Evolutionary conservation across 2,797 vertebrate genomes (phyloP).

Genomic region (Strix occidentalis): DNA sequence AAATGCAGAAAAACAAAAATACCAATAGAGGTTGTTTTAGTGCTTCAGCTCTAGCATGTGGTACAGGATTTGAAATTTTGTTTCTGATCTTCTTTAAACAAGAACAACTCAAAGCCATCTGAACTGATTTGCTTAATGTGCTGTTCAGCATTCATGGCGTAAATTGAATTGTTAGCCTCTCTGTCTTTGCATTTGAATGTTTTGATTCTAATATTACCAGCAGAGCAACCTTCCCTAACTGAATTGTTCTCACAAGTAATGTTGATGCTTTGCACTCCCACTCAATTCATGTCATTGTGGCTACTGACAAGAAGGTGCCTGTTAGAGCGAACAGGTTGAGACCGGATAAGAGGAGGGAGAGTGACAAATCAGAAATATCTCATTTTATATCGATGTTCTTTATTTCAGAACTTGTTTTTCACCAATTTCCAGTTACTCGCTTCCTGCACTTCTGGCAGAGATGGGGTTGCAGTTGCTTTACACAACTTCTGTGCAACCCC

Average conservation of each 20-base stretch:
- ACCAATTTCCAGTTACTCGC: neutral
- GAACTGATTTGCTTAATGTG: conserved; percentile 58
- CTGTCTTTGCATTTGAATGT: conserved; percentile 55
- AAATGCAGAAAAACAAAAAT: neutral
- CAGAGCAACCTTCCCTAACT: conserved; percentile 46
- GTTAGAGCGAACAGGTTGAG: conserved; percentile 17
- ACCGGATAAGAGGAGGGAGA: neutral
- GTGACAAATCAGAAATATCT: neutral
- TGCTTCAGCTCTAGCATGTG: neutral
- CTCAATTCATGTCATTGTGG: conserved; percentile 49
- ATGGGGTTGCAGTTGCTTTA: neutral
- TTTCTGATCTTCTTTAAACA: conserved; percentile 53
- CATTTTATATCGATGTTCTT: neutral
- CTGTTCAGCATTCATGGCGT: conserved; percentile 47
- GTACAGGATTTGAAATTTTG: conserved; percentile 27
- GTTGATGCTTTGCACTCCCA: conserved; percentile 50
- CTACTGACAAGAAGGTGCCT: conserved; percentile 48
- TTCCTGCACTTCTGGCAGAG: neutral
- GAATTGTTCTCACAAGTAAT: conserved; percentile 49
- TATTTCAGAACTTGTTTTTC: neutral
- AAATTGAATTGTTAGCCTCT: conserved; percentile 65
- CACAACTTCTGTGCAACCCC: neutral
- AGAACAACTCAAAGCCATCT: conserved; percentile 25
- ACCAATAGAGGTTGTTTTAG: neutral
- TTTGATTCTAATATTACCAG: conserved; percentile 51